Evolutionary conservation across 2,113 vertebrate species (phyloP), one percentile per base, ranked within the genome.

Genomic region (Camelus dromedarius): DNA sequence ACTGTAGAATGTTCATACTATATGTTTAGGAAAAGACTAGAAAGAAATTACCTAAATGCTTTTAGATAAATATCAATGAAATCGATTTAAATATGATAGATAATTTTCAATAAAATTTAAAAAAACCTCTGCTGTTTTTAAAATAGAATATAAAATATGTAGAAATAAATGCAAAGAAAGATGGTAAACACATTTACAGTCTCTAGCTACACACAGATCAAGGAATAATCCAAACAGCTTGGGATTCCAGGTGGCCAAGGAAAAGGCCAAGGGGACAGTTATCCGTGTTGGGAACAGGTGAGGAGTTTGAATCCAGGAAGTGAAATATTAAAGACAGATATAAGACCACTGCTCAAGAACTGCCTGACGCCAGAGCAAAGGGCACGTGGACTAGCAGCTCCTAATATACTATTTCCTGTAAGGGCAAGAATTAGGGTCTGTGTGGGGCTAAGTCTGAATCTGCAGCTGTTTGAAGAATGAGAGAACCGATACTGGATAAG

Each of bases 391-490:
- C 30, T 48, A 52, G 35, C 4, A 2, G 60, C 38, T 88, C 46
- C 95, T 80, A 16, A 62, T 13, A 87, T 0, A 42, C 30, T 32
- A 9, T 92, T 96, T 95, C 95, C 88, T 92, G 60, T 64, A 70
- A 90, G 83, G 62, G 50, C 32, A 75, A 94, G 83, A 90, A 50
- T 89, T 15, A 10, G 67, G 46, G 52, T 79, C 86, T 83, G 20
- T 19, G 10, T 64, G 46, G n/a, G 35, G 58, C 32, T 77, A 84
- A 46, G 70, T 83, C 69, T 92, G 90, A 89, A 72, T 84, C 46
- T 24, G 70, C 70, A 88, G 76, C 88, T 96, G 88, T 94, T 50
- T 92, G 76, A 76, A 96, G 79, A 96, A 84, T 50, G 64, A 96
- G 46, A 56, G 54, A 93, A 93, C 81, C 3, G 18, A 95, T 80